phyloP scores from a whole-genome alignment of 2,113 vertebrate species.

The Odontophorus gujanensis region DNA sequence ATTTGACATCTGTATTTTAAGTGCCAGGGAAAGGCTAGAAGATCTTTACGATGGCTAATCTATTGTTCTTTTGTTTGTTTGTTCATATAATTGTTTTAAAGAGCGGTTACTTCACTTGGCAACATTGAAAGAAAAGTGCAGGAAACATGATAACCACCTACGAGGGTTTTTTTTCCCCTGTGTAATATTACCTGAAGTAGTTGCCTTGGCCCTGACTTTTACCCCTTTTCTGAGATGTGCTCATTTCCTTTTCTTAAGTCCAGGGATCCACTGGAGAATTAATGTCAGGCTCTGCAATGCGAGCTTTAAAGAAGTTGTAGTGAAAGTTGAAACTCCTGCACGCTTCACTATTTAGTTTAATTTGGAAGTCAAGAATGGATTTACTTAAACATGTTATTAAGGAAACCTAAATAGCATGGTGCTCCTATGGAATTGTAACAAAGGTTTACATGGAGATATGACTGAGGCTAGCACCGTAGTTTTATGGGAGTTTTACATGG shows the following conservation, averaged over 20 bases:
- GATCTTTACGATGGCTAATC: neutral
- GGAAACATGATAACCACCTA: neutral
- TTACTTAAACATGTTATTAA: constrained; percentile 19
- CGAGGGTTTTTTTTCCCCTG: too few species aligned
- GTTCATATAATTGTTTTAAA: neutral
- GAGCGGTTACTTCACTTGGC: neutral
- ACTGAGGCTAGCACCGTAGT: neutral
- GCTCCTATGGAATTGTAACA: constrained; percentile 17
- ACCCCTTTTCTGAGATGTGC: neutral
- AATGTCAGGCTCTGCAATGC: neutral
- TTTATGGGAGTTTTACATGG: neutral
- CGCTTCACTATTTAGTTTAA: neutral
- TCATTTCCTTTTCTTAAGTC: constrained; percentile 6
- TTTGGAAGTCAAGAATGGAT: constrained; percentile 13
- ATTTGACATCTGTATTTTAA: neutral
- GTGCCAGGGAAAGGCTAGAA: neutral
- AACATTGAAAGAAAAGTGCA: neutral
- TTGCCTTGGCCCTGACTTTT: neutral
- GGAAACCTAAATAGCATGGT: neutral
- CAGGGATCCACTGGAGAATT: neutral
- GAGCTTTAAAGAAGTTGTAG: neutral
- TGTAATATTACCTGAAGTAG: neutral
- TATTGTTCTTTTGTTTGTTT: neutral
- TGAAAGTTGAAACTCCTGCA: neutral
- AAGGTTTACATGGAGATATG: neutral